These are phyloP conservation scores for Pseudomyrmex sp. DNA, from an alignment of 1,140 invertebrate species.

Conservation along the genomic window DNA sequence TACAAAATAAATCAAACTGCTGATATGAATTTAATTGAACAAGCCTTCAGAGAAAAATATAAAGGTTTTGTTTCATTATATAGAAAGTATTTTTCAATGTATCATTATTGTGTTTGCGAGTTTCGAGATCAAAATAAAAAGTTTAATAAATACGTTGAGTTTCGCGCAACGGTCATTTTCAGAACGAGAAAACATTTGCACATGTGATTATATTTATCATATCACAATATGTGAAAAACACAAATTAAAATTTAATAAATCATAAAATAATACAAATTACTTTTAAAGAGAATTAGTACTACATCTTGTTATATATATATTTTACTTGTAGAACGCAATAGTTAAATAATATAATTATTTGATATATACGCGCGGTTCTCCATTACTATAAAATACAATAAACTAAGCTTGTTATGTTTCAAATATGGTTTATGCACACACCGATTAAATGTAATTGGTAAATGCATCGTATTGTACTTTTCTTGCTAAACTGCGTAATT, in stretches of 20 bases:
- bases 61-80: neutral
- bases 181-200: too few relatives aligned
- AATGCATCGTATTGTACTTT: neutral
- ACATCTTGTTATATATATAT: too few relatives aligned
- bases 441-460: neutral
- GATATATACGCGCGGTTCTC: too few relatives aligned
- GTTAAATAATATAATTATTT: too few relatives aligned
- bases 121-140: neutral
- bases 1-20: constrained; percentile 50
- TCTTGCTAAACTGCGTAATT: constrained; percentile 15
- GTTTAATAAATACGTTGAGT: neutral
- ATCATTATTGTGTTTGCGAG: neutral
- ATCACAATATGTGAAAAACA: too few relatives aligned
- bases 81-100: constrained; percentile 17
- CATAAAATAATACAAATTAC: neutral
- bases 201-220: too few relatives aligned
- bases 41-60: neutral
- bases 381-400: neutral
- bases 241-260: neutral
- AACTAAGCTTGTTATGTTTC: neutral
- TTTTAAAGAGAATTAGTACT: neutral
- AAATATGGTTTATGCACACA: neutral
- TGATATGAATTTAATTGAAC: constrained; percentile 34
- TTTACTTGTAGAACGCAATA: too few relatives aligned
- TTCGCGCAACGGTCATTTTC: neutral